A percentile compares a stretch with the other conserved stretches of the same genome.
These are phyloP conservation scores for Lithobius niger DNA, from an alignment of 1,140 invertebrate species.

Conservation along the genomic window DNA sequence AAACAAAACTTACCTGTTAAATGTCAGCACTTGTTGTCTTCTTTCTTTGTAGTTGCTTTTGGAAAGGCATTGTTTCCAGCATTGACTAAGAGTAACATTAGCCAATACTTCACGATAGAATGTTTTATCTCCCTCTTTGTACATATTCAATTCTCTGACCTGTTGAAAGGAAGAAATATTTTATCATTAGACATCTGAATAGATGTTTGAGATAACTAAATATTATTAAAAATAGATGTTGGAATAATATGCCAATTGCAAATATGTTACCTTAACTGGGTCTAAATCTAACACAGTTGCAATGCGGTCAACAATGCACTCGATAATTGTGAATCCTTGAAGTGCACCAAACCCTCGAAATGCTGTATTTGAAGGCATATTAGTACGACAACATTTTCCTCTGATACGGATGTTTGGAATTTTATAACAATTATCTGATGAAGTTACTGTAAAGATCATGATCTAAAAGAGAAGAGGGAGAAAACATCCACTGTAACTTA, in stretches of 20 bases:
- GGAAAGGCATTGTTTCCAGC: slow-evolving; percentile 67
- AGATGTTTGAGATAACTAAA: no score
- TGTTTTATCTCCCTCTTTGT: slow-evolving; percentile 59
- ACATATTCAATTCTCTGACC: slow-evolving; percentile 60
- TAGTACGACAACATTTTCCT: slow-evolving; percentile 64
- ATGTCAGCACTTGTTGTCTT: slow-evolving; percentile 44
- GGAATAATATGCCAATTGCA: no score
- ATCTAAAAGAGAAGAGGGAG: no score
- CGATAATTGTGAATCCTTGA: slow-evolving; percentile 72
- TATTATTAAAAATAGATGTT: no score
- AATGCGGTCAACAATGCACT: slow-evolving; percentile 60
- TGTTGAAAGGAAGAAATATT: no score
- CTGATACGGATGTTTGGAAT: slow-evolving; percentile 47
- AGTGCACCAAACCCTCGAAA: slow-evolving; percentile 81
- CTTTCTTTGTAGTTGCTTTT: slow-evolving; percentile 51
- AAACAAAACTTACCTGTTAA: slow-evolving; percentile 48
- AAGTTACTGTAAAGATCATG: no score
- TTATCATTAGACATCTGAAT: background rate
- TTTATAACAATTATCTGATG: no score
- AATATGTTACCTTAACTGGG: slow-evolving; percentile 32
- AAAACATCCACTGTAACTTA: no score
- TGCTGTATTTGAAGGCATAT: slow-evolving; percentile 77
- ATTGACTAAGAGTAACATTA: slow-evolving; percentile 58
- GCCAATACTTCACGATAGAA: slow-evolving; percentile 62
- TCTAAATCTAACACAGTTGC: slow-evolving; percentile 52